Evolutionary conservation across 2,888 invertebrate genomes (phyloP).

Genomic region (Chrysolina haemoptera): DNA sequence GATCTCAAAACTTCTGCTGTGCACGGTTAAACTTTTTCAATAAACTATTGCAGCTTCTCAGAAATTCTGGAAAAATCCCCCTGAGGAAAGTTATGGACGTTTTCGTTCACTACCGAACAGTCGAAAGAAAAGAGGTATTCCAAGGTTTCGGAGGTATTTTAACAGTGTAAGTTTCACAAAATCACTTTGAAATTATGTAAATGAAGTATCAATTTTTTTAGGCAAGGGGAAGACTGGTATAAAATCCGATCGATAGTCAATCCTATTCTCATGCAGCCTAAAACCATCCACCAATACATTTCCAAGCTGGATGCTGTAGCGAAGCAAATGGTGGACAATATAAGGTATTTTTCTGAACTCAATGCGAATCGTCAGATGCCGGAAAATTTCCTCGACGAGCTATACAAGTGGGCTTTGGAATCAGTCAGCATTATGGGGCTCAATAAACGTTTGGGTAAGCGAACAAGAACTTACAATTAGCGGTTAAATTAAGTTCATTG

Average conservation of each 20-base stretch:
- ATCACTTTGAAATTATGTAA: no score
- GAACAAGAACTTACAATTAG: no score
- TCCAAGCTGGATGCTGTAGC: conserved; percentile 61
- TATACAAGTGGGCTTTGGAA: conserved; percentile 78
- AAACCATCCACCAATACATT: conserved; percentile 60
- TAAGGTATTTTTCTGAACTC: conserved; percentile 33
- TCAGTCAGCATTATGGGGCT: conserved; percentile 68
- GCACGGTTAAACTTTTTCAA: background rate
- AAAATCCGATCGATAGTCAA: conserved; percentile 71
- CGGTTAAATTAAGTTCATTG: no score
- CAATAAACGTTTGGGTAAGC: conserved; percentile 62
- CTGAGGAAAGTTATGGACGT: conserved; percentile 65
- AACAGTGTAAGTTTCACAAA: conserved; percentile 56
- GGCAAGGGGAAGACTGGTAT: conserved; percentile 74
- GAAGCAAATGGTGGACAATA: conserved; percentile 53
- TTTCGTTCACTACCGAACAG: conserved; percentile 65
- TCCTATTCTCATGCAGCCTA: conserved; percentile 73
- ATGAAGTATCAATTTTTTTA: conserved; percentile 34
- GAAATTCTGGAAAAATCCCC: conserved; percentile 71
- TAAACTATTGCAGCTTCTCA: conserved; percentile 61
- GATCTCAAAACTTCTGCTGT: no score
- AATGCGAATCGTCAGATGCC: conserved; percentile 58
- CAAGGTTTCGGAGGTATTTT: conserved; percentile 51
- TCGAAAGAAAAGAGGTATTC: conserved; percentile 67
- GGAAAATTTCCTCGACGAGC: conserved; percentile 71